phyloP scores from a whole-genome alignment of 2,888 invertebrate species.

The Tigriopus californicus region DNA sequence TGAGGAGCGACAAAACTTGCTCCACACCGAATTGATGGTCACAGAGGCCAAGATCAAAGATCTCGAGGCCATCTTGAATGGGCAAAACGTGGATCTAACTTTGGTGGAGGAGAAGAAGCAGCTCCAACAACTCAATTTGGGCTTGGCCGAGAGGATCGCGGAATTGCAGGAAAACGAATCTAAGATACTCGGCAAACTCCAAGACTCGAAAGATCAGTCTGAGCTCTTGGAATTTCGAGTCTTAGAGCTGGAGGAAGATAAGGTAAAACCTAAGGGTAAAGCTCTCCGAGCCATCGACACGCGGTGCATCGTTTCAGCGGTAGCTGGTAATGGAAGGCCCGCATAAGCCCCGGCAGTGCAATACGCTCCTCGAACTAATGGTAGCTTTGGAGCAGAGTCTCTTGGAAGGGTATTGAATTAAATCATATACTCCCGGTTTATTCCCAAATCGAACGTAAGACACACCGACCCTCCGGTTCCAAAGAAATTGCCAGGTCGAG shows the following conservation, averaged over 20 bases:
- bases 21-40: neutral
- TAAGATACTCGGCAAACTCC: neutral
- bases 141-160: conserved; percentile 3
- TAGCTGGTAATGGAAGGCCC: too few species aligned
- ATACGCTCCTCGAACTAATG: too few species aligned
- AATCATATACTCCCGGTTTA: too few species aligned
- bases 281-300: too few species aligned
- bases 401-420: too few species aligned
- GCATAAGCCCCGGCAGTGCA: too few species aligned
- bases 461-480: too few species aligned
- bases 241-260: conserved; percentile 9
- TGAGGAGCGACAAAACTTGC: too few species aligned
- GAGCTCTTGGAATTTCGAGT: conserved; percentile 11
- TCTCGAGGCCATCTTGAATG: neutral
- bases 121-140: neutral
- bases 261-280: conserved; percentile 2
- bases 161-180: neutral
- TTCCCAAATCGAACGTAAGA: too few species aligned
- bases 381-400: too few species aligned
- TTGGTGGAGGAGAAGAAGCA: conserved; percentile 4
- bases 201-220: conserved; percentile 3
- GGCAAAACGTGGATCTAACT: neutral
- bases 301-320: too few species aligned
- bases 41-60: neutral
- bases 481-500: too few species aligned